Conservation (phyloP, 2,888 invertebrate species). For the Phalera bucephala region DNA sequence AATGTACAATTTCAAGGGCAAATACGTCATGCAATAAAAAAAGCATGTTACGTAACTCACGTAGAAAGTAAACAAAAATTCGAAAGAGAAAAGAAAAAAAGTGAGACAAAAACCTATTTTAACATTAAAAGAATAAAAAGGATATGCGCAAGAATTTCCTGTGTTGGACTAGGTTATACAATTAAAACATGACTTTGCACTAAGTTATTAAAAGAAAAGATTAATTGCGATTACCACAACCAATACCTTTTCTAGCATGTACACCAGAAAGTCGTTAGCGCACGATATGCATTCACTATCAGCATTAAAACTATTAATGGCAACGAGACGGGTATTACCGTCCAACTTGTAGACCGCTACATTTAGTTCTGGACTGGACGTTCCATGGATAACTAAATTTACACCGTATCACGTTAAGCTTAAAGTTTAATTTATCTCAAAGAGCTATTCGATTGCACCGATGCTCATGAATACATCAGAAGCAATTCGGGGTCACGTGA, state of each 20-base stretch:
- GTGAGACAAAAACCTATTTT: too few species aligned
- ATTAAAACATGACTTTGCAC: too few species aligned
- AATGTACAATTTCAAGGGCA: too few species aligned
- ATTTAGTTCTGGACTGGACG: conserved; percentile 6
- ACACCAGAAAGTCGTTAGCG: not conserved
- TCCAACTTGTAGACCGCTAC: conserved; percentile 28
- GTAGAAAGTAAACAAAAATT: too few species aligned
- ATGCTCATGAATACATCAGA: conserved; percentile 42
- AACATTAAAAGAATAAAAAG: too few species aligned
- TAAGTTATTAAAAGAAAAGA: too few species aligned
- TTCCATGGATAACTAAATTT: conserved; percentile 21
- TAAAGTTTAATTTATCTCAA: conserved; percentile 27
- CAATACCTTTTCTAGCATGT: not conserved
- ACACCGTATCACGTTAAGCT: conserved; percentile 15
- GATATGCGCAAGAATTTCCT: too few species aligned
- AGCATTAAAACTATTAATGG: conserved; percentile 33
- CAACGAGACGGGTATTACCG: conserved; percentile 31
- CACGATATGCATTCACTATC: not conserved
- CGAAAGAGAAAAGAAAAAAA: too few species aligned
- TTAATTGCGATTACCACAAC: too few species aligned
- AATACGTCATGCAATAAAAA: too few species aligned
- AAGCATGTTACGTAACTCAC: too few species aligned
- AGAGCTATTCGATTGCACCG: conserved; percentile 15
- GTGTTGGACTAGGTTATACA: too few species aligned
- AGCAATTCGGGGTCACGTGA: conserved; percentile 28